Evolutionary conservation across 30 jellyfish, hydroid and myxozoan species (phyloP), one percentile per base, ranked within the genome.

Genomic region (Euphysa ruthae): DNA sequence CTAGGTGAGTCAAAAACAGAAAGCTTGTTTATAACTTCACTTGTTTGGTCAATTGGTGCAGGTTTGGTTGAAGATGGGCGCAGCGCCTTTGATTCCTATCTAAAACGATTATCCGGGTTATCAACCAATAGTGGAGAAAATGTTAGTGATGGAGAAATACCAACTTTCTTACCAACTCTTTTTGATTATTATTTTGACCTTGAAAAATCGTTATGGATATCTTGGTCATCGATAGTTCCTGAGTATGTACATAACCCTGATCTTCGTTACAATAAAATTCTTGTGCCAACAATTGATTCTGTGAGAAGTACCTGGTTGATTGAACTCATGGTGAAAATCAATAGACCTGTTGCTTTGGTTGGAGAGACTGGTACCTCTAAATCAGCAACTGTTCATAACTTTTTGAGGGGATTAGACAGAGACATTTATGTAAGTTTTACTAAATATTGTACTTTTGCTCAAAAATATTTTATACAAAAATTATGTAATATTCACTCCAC

Each of bases 301-400:
- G 95, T 81, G 18, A 55, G 98, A 46, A 82, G 98, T 68, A 78
- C 73, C 26, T 90, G 98, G 98, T 71, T 90, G 52, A 86, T 90
- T 24, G 84, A 82, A 20, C 69, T 90, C 35, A 90, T 78, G 93
- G 98, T 90, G 15, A 66, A 82, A 19, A 75, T 90, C 43, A 85
- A 81, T 42, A 68, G 98, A 43, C 95, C 98, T 0, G 98, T 90
- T 23, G 98, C 82, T 13, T 64, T 90, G 70, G 98, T 90, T 20
- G 98, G 98, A 21, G 98, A 90, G 66, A 90, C 95, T 8, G 98
- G 98, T 12, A 90, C 98, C 2, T 90, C 98, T 4, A 90, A 90
- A 70, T 83, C 98, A 0, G 98, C 98, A 25, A 90, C 98, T 33
- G 61, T 90, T 19, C 98, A 90, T 28, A 90, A 74, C 56, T 90